Evolutionary conservation across 2,888 invertebrate genomes (phyloP).

Genomic region (Synanthedon vespiformis): DNA sequence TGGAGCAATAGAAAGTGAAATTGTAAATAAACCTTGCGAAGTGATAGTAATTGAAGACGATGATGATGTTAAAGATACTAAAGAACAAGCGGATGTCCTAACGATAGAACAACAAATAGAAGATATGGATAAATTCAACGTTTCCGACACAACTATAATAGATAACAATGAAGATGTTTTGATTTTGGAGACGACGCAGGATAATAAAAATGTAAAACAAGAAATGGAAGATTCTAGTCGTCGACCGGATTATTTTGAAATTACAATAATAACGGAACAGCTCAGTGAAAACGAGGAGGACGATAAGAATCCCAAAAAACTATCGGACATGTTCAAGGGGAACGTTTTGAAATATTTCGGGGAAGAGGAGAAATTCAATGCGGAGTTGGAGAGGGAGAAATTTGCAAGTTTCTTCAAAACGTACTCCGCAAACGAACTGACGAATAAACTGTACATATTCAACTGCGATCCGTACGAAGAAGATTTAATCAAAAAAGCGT

Average conservation of each 20-base stretch:
- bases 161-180: neutral
- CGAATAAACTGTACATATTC: constrained; percentile 38
- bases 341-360: constrained; percentile 37
- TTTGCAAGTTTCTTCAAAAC: constrained; percentile 37
- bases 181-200: neutral
- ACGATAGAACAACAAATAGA: neutral
- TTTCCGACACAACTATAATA: neutral
- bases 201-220: neutral
- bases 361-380: constrained; percentile 43
- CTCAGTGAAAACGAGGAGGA: constrained; percentile 34
- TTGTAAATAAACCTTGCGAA: too few relatives aligned
- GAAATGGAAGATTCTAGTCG: constrained; percentile 12
- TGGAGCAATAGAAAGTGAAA: too few relatives aligned
- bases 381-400: constrained; percentile 39
- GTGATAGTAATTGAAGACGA: neutral
- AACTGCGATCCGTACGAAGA: constrained; percentile 55
- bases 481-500: constrained; percentile 38
- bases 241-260: constrained; percentile 28
- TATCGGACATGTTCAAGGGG: constrained; percentile 12
- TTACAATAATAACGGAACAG: constrained; percentile 44
- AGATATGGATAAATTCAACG: neutral
- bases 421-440: constrained; percentile 17
- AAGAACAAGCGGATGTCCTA: neutral
- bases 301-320: neutral
- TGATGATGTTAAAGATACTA: neutral